phyloP scores from a whole-genome alignment of 2,888 invertebrate genomes.

The Enchytraeus crypticus region DNA sequence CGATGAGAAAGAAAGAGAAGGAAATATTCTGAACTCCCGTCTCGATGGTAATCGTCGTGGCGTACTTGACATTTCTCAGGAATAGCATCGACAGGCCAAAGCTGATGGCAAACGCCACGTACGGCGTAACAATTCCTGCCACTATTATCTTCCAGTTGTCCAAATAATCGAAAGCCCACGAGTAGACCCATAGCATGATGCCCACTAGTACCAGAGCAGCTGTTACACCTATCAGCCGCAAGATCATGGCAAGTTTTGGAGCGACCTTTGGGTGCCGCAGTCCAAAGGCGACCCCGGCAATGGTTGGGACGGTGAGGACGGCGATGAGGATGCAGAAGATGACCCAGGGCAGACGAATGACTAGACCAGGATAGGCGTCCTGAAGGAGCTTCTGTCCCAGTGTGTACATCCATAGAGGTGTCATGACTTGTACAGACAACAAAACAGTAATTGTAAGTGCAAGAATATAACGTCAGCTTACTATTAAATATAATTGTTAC shows the following conservation, averaged over 20 bases:
- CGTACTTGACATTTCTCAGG: background rate
- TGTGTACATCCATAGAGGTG: constrained; percentile 5
- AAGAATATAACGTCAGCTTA: too few relatives aligned
- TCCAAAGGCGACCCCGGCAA: background rate
- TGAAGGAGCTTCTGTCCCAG: background rate
- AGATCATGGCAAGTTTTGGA: background rate
- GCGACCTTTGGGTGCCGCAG: background rate
- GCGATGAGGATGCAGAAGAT: background rate
- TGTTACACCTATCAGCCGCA: background rate
- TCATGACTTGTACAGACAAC: too few relatives aligned
- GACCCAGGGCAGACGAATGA: background rate
- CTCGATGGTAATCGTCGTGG: background rate
- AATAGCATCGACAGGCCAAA: background rate
- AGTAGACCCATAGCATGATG: background rate
- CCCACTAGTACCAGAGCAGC: background rate
- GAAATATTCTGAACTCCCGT: background rate
- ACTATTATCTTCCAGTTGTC: background rate
- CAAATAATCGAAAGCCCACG: background rate
- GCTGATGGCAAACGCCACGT: background rate
- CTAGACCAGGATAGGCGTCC: background rate
- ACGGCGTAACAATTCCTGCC: background rate
- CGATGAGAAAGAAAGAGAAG: background rate
- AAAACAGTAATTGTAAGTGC: too few relatives aligned
- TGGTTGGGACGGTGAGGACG: background rate
- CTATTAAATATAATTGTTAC: too few relatives aligned